Base-by-base conservation (phyloP, 2,888 invertebrate species). In the Caenorhabditis sulstoni region DNA sequence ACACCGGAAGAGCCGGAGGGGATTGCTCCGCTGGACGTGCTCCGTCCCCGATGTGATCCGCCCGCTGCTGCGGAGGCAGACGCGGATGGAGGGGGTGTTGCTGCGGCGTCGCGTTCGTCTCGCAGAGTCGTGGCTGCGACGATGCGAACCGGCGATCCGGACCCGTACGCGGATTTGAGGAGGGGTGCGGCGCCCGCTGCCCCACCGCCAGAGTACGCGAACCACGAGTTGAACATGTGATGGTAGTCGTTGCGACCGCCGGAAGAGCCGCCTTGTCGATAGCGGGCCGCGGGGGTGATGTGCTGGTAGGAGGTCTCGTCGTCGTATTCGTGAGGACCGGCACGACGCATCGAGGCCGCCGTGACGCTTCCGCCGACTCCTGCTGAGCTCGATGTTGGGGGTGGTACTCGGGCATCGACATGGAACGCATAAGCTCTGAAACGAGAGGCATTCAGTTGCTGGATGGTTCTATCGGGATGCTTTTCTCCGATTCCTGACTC, bases 151-250 rank as follows among this genome's bases (percentile, higher is more conserved):
- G 78, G 78, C 52, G 78, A 64, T 29, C 29, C 29, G 37, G 53
- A 59, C 44, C 77, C 77, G 35, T 71, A 68, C 37, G 79, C 55
- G 37, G 71, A 64, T 37, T 67, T 62, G 79, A 82, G 67, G 68
- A 74, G 49, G 16, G 80, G 81, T 14, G 77, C 78, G 44, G 82
- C 83, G n/a, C 79, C 82, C 35, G 71, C 66, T 20, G 75, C 82
- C 7, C 84, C 83, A 11, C 81, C 84, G 22, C 84, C 81, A 29
- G 79, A 76, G 81, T 83, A 84, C 44, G 86, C 86, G 83, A 87
- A 87, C 86, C 87, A 87, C 12, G 86, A 84, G 80, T 87, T 87
- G 87, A 87, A 87, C 75, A 85, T 82, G 78, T 82, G 76, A 68
- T 87, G 85, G 81, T 87, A 87, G 76, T 86, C 84, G 58, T 37